Evolutionary conservation across 2,888 invertebrate genomes (phyloP), one percentile per base, ranked within the genome.

Genomic region (Chalcis sispes): DNA sequence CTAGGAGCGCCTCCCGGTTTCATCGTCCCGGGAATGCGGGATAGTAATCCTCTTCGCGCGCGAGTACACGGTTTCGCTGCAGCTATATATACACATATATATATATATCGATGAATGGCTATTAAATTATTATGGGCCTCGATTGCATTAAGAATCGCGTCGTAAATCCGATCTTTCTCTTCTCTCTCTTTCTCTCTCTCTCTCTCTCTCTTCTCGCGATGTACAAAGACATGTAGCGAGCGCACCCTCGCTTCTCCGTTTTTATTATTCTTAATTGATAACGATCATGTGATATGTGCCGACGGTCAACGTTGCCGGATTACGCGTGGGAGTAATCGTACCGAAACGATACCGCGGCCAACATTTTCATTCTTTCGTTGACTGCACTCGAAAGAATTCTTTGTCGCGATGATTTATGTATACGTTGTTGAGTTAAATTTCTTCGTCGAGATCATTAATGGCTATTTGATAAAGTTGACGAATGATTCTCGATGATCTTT

Each of bases 101-200:
- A 23, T 20, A 36, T 20, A 18, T n/a, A 25, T n/a, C 25, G 40
- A 29, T 59, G 59, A 25, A 65, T 65, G 64, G 64, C 64, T 72
- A 77, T 77, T 77, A 40, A 77, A 77, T 72, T 67, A 77, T 72
- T 64, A 75, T 20, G 59, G 62, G n/a, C 61, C 71, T 72, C 76
- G 76, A 76, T 76, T 67, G 36, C 62, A 76, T 72, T 76, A 72
- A 23, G 61, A 72, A 65, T 70, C 40, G 50, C 23, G 48, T 20
- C 23, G n/a, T 46, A 62, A 73, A 61, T 61, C 62, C 56, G 69
- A 50, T 40, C 32, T 29, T 15, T 15, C 54, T 15, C 8, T 70
- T 48, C n/a, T n/a, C n/a, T n/a, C n/a, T n/a, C n/a, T n/a, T 32
- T 36, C 32, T 15, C 23, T 20, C 59, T 40, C n/a, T 23, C 29